Base-by-base conservation (phyloP, 2,113 vertebrate genomes). In the Desmodus rotundus region DNA sequence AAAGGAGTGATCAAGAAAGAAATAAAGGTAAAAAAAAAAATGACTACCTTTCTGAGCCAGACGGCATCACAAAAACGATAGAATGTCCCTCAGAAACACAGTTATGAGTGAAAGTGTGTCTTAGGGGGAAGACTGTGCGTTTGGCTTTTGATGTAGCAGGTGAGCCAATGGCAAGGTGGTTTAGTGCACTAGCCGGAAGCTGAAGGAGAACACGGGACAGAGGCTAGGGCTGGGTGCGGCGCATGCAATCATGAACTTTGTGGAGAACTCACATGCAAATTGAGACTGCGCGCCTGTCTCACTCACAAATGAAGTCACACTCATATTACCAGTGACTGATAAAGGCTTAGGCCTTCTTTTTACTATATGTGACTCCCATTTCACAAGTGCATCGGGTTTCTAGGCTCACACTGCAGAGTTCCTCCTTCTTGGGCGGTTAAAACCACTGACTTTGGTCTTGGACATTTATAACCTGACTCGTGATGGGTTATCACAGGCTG, bases 351-450 rank as follows among this genome's bases (percentile, higher is more conserved):
- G 7, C n/a, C 28, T 70, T 17, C 5, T 33, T 54, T 13, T 13
- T 63, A 33, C 33, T 36, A 52, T 20, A 31, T 33, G 6, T 10
- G 52, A 85, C 65, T 88, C 87, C 50, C 56, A 58, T 28, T 73
- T 84, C 56, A 80, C 43, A 95, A 85, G 19, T 65, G 58, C 43
- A n/a, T 50, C 16, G n/a, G 50, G 80, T 82, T 85, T 61, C 33
- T 10, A 58, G 6, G 41, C 74, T 16, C 14, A 36, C 14, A 41
- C 58, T 82, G 85, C 80, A 50, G 20, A 65, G 20, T 52, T 77
- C 73, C 41, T 87, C 58, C 65, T 61, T 83, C 70, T 56, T 94
- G 74, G 63, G 88, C 80, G 68, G 78, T 92, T 93, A 76, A 89
- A 95, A 77, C 45, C 74, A 78, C 33, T 41, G 45, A 78, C 28